Evolutionary conservation across 2,888 invertebrate species (phyloP), one percentile per base, ranked within the genome.

Genomic region (Troides oblongomaculatus): DNA sequence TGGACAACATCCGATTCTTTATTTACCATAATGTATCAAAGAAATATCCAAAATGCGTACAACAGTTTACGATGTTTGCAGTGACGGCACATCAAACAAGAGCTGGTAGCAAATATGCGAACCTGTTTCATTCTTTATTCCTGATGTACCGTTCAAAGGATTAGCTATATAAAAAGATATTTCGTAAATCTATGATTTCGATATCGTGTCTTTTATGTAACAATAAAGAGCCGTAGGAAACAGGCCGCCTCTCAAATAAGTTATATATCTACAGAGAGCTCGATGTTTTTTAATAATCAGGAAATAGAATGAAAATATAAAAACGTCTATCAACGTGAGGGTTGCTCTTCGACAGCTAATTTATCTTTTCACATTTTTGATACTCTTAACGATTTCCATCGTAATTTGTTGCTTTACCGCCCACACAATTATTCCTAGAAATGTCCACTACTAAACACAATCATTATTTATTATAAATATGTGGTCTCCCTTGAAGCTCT

Each of bases 61-160:
- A n/a, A 53, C 53, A 53, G 53, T n/a, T 53, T 53, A n/a, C 53
- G 53, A 53, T 58, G 57, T 58, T 58, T 58, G 57, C 23, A 58
- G 57, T 14, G 8, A 58, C 50, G 66, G 30, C 50, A 50, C 50
- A 43, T 66, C 60, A 59, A 66, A 66, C 46, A 66, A n/a, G 57
- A 53, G 23, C 7, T 10, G 23, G 46, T 58, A 60, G 66, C 59
- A 60, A 66, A 66, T 66, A 66, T 66, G 66, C 30, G 36, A 25
- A 18, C 36, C 46, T 14, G 59, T n/a, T 60, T 66, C 50, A 60
- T 59, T 66, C 21, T 66, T 50, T 46, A 46, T 18, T 39, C 65
- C 43, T n/a, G 17, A 43, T 59, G 46, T 59, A 59, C 58, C 18
- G 65, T 10, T 25, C 57, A 21, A 57, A 64, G 39, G 18, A 53